phyloP scores from a whole-genome alignment of 2,888 invertebrate genomes.

The Andrena flavipes region DNA sequence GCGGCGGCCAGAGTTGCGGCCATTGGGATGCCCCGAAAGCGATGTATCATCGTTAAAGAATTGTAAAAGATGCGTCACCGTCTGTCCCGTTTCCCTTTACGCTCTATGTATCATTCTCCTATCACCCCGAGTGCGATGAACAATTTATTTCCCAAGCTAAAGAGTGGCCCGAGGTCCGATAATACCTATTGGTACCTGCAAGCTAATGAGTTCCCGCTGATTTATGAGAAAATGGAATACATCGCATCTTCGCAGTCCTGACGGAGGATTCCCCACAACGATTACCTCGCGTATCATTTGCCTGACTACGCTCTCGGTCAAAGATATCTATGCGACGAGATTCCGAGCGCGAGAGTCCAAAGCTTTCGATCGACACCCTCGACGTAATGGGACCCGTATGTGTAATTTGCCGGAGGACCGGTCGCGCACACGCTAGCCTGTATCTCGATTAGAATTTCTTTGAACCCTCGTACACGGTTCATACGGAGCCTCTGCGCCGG shows the following conservation, averaged over 20 bases:
- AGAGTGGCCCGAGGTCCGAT: no score
- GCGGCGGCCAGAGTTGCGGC: slow-evolving; percentile 65
- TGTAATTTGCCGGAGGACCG: slow-evolving; percentile 67
- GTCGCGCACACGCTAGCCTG: slow-evolving; percentile 33
- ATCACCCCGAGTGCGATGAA: slow-evolving; percentile 19
- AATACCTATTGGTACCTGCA: no score
- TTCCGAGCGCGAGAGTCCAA: slow-evolving; percentile 18
- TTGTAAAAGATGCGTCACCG: slow-evolving; percentile 71
- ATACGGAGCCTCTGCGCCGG: slow-evolving; percentile 35
- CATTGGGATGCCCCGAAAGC: slow-evolving; percentile 70
- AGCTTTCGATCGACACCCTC: slow-evolving; percentile 58
- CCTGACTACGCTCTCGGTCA: background rate
- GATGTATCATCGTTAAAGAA: slow-evolving; percentile 80
- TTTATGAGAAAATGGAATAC: no score
- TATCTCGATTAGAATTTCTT: slow-evolving; percentile 82
- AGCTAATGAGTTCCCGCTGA: no score
- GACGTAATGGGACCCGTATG: slow-evolving; percentile 68
- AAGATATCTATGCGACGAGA: background rate
- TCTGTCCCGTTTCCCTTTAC: slow-evolving; percentile 28
- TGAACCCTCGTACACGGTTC: slow-evolving; percentile 75
- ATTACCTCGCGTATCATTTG: no score
- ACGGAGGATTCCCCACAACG: no score
- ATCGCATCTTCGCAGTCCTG: no score
- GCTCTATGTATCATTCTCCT: slow-evolving; percentile 9
- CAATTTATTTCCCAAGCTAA: slow-evolving; percentile 18